Conservation (phyloP, 2,888 invertebrate species). For the Lasioglossum villosulum region DNA sequence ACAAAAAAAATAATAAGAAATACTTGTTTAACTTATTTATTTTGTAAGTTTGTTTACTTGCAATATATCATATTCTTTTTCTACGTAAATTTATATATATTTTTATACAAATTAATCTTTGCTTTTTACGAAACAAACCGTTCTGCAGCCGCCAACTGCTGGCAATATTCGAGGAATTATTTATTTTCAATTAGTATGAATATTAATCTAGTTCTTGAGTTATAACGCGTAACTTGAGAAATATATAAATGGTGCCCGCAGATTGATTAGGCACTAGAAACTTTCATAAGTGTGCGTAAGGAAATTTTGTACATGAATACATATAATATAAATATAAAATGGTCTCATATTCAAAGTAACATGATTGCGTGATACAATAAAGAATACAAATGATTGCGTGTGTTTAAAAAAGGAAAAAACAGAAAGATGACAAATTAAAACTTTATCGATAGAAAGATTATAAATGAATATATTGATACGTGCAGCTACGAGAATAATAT, state of each 20-base stretch:
- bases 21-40: conserved; percentile 76
- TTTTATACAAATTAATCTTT: conserved; percentile 76
- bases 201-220: conserved; percentile 50
- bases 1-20: conserved; percentile 42
- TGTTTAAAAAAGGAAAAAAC: conserved; percentile 37
- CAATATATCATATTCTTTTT: conserved; percentile 77
- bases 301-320: conserved; percentile 46
- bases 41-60: conserved; percentile 74
- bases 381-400: conserved; percentile 50
- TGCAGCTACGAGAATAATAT: conserved; percentile 54
- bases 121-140: conserved; percentile 69
- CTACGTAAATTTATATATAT: conserved; percentile 76
- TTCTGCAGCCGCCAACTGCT: conserved; percentile 65
- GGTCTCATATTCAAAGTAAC: conserved; percentile 54
- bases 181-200: conserved; percentile 73
- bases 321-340: conserved; percentile 42
- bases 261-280: conserved; percentile 47
- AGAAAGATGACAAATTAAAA: conserved; percentile 57
- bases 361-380: conserved; percentile 64
- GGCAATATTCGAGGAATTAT: conserved; percentile 71
- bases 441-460: conserved; percentile 52
- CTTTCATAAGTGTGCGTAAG: conserved; percentile 49
- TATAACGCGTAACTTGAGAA: conserved; percentile 45
- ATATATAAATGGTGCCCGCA: conserved; percentile 58
- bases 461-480: conserved; percentile 44